Base-by-base conservation (phyloP, 2,888 invertebrate genomes). In the Lasioglossum villosulum region DNA sequence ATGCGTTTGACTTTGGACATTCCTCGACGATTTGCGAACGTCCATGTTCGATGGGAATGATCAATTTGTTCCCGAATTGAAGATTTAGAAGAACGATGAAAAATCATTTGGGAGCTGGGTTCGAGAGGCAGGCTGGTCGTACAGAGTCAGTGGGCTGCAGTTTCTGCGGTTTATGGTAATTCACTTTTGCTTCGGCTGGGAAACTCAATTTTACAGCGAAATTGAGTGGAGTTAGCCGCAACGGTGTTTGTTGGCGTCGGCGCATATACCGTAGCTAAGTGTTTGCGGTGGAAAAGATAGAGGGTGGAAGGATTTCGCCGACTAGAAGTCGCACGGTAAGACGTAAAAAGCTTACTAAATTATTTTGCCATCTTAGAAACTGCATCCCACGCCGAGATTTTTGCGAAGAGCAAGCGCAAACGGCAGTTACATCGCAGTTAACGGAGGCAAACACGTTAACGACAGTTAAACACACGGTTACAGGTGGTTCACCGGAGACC, bases 401-500 rank as follows among this genome's bases (percentile, higher is more conserved):
- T 63, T 63, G 27, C 59, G n/a, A 27, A 4, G 52, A 23, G 23
- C 52, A 10, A 52, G 23, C 8, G 23, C 23, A 23, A 52, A n/a
- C 52, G 52, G n/a, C 23, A 52, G 52, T 52, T 23, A 8, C 2
- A 2, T 23, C 23, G 23, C 48, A 23, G 48, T n/a, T 3, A 10
- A 59, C 66, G 66, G 16, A 19, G 30, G 66, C 34, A 16, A 34
- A 19, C 34, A 66, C 66, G 19, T 27, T 63, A 63, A 63, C 66
- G 34, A 66, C 66, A 34, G 19, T 66, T 66, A 66, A 66, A 66
- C 66, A 66, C 34, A 66, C 66, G 34, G 66, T 66, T 66, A 66
- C 66, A 66, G 66, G 66, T 66, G 66, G 66, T 66, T 66, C 63
- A 16, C 66, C 66, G 30, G 30, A 66, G 66, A 23, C 66, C 4